These are phyloP conservation scores for Zosterops japonicus DNA, from an alignment of 2,113 vertebrate species.

Conservation along the genomic window DNA sequence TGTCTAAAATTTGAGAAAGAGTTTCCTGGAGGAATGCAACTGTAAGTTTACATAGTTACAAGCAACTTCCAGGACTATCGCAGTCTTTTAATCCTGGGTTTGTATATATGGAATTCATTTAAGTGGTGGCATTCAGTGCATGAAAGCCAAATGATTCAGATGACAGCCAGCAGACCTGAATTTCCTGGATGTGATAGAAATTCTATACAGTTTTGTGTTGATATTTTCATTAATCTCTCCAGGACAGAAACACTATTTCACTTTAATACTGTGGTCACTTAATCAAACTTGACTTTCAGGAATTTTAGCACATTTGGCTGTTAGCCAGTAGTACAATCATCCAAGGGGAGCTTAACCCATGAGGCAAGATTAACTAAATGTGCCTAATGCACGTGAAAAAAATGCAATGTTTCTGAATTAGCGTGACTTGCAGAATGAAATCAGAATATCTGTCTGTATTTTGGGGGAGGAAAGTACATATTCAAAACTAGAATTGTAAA, in stretches of 20 bases:
- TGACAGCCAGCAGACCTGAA: background rate
- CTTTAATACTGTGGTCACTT: background rate
- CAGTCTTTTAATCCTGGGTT: background rate
- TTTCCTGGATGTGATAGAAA: background rate
- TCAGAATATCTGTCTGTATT: background rate
- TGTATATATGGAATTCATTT: background rate
- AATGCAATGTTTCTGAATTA: background rate
- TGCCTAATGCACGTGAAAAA: background rate
- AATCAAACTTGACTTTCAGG: background rate
- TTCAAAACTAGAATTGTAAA: background rate
- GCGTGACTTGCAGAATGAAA: background rate
- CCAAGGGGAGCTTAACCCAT: background rate
- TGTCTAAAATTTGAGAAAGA: background rate
- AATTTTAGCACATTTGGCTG: background rate
- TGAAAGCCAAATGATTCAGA: background rate
- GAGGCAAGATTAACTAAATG: background rate
- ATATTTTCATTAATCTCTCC: background rate
- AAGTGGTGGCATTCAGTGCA: accelerated
- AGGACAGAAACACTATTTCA: background rate
- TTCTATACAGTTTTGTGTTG: background rate
- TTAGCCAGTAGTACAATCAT: background rate
- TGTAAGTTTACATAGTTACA: background rate
- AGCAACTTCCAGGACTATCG: background rate
- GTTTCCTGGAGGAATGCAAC: background rate
- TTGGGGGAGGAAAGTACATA: background rate